phyloP scores from a whole-genome alignment of 1,140 invertebrate species.

The Anastatus disparis region DNA sequence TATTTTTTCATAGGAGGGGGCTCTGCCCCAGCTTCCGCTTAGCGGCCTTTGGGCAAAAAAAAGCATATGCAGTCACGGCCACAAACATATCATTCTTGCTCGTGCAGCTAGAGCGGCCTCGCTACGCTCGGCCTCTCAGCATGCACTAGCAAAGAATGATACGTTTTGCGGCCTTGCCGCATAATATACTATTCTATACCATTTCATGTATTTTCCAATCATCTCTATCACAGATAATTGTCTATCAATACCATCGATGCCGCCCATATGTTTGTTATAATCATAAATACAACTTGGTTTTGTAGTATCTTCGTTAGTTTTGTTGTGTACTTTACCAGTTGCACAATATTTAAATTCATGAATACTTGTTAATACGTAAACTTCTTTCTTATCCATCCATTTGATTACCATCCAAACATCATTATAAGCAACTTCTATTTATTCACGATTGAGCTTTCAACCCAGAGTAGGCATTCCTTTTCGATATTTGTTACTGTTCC shows the following conservation, averaged over 20 bases:
- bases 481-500: slow-evolving; percentile 45
- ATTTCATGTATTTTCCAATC: slow-evolving; percentile 35
- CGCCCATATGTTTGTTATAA: slow-evolving; percentile 36
- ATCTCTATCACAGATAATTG: slow-evolving; percentile 18
- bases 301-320: slow-evolving; percentile 21
- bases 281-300: slow-evolving; percentile 28
- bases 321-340: slow-evolving; percentile 26
- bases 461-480: slow-evolving; percentile 43
- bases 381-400: slow-evolving; percentile 39
- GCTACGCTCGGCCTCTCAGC: no score
- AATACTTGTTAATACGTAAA: slow-evolving; percentile 18
- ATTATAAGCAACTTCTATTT: slow-evolving; percentile 39
- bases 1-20: no score
- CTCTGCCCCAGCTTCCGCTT: no score
- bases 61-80: no score
- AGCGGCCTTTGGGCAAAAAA: no score
- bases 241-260: slow-evolving; percentile 39
- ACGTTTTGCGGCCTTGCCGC: no score
- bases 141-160: no score
- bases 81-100: no score
- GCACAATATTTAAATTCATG: slow-evolving; percentile 23
- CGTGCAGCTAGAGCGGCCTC: no score
- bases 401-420: slow-evolving; percentile 45
- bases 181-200: no score
- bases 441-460: slow-evolving; percentile 42